These are phyloP conservation scores for Syrrhaptes paradoxus DNA, from an alignment of 2,113 vertebrate species.

Conservation along the genomic window DNA sequence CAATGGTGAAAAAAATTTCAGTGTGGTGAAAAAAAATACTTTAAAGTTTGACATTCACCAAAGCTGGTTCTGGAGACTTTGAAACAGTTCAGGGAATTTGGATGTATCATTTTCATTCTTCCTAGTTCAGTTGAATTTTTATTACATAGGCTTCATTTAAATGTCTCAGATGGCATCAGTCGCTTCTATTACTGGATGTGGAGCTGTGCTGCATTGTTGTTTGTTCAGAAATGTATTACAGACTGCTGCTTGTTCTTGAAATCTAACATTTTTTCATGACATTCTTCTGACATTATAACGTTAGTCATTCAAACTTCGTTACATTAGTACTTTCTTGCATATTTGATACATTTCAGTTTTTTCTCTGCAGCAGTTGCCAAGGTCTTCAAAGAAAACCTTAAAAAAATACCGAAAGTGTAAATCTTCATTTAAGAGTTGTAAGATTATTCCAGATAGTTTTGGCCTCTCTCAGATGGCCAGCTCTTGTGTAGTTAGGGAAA, in stretches of 20 bases:
- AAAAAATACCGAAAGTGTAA: neutral
- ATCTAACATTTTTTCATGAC: neutral
- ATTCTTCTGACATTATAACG: slow-evolving; percentile 19
- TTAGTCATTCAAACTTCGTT: neutral
- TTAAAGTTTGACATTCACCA: neutral
- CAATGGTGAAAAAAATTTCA: neutral
- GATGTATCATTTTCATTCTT: neutral
- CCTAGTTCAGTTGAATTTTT: neutral
- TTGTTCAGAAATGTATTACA: neutral
- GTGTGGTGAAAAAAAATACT: neutral
- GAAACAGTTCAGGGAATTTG: neutral
- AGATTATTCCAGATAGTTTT: neutral
- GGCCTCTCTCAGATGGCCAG: neutral
- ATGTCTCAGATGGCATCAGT: neutral
- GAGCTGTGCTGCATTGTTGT: neutral
- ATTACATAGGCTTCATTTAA: neutral
- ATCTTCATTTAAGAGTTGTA: neutral
- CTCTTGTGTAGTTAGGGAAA: neutral
- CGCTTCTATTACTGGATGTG: neutral
- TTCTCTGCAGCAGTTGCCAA: neutral
- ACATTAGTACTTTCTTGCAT: neutral
- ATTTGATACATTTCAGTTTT: slow-evolving; percentile 24
- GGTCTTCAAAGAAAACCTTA: neutral
- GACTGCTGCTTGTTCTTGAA: neutral
- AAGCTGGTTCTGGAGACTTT: neutral